phyloP scores from a whole-genome alignment of 2,888 invertebrate genomes.

The Drosophila barbarae region DNA sequence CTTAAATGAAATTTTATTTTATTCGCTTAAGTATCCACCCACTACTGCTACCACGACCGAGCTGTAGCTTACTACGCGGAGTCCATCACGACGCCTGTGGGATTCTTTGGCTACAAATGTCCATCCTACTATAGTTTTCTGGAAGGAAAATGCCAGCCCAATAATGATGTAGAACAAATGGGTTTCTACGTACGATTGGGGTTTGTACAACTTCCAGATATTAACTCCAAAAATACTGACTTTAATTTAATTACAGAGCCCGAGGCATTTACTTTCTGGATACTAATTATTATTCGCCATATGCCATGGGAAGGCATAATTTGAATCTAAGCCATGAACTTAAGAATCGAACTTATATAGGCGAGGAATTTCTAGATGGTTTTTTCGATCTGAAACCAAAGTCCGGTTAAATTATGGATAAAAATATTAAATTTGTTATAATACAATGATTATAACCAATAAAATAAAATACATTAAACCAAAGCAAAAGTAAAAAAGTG shows the following conservation, averaged over 20 bases:
- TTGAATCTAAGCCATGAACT: constrained; percentile 16
- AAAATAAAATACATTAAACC: not conserved
- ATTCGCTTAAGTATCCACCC: constrained; percentile 24
- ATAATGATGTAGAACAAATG: constrained; percentile 76
- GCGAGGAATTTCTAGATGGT: not conserved
- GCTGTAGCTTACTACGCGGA: constrained; percentile 83
- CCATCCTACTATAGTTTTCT: constrained; percentile 80
- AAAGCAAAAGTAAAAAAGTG: not conserved
- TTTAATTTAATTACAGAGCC: constrained; percentile 23
- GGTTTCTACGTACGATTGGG: constrained; percentile 80
- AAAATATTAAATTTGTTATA: not conserved
- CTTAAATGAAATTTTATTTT: not conserved
- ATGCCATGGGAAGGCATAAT: constrained; percentile 47
- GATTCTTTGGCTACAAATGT: constrained; percentile 81
- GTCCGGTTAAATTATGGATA: too few relatives aligned
- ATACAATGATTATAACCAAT: not conserved
- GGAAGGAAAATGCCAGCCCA: constrained; percentile 80
- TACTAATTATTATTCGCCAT: constrained; percentile 52
- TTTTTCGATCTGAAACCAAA: not conserved
- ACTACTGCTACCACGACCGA: constrained; percentile 82
- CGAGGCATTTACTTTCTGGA: constrained; percentile 81
- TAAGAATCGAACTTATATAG: constrained; percentile 16
- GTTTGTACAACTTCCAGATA: not conserved
- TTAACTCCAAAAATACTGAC: not conserved
- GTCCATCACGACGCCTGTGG: constrained; percentile 79